Evolutionary conservation across 2,113 vertebrate genomes (phyloP).

Genomic region (Manacus vitellinus): DNA sequence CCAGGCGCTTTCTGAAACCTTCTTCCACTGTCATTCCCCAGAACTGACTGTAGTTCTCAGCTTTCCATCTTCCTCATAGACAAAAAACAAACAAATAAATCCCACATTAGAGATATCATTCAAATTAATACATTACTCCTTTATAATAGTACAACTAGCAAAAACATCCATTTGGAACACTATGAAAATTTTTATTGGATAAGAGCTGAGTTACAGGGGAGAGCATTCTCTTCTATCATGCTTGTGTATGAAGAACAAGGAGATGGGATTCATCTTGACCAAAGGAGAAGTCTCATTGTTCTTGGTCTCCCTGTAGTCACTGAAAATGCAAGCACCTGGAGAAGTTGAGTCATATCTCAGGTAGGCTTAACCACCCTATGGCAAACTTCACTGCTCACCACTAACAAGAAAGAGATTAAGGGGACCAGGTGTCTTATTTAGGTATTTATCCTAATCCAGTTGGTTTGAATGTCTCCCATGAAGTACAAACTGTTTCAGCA

Average conservation of each 20-base stretch:
- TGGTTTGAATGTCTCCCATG: background rate
- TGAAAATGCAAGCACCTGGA: background rate
- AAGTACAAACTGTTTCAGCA: background rate
- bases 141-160: background rate
- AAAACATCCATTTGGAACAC: background rate
- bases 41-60: constrained; percentile 78
- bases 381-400: background rate
- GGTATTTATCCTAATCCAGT: background rate
- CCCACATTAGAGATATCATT: background rate
- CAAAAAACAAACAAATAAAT: background rate
- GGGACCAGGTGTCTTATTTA: background rate
- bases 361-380: background rate
- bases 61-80: constrained; percentile 75
- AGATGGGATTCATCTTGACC: background rate
- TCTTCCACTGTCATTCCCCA: constrained; percentile 80
- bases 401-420: background rate
- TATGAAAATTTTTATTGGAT: background rate
- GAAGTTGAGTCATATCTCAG: background rate
- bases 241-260: background rate
- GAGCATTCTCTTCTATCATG: background rate
- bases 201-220: background rate
- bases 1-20: constrained; percentile 73
- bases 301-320: background rate
- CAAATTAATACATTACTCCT: background rate
- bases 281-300: background rate